Base-by-base conservation (phyloP, 2,113 vertebrate species). In the Cololabis saira region DNA sequence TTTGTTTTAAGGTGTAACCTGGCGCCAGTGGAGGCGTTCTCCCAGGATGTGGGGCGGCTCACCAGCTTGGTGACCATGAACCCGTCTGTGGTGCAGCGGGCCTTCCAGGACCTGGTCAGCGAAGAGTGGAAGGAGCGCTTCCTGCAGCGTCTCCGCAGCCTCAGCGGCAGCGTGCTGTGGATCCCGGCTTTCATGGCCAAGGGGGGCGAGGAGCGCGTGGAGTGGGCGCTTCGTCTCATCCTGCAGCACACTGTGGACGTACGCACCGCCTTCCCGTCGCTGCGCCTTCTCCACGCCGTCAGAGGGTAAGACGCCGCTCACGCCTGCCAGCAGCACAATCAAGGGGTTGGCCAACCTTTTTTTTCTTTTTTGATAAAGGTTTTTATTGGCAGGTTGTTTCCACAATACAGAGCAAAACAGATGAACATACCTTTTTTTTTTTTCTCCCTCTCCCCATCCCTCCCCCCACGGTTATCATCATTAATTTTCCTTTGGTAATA, bases 111-210 rank as follows among this genome's bases (percentile, higher is more conserved):
- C 89, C 87, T 99, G 85, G 94, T 94, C 64, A 97, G 93, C 0
- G 93, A 95, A 16, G 95, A 95, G 0, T 97, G 96, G 96, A 87
- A 93, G 72, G 94, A 93, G 54, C 96, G 95, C 68, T 94, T 99
- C 77, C 82, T 97, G 45, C 94, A 92, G 41, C 93, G 96, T 3
- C 93, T 99, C 1, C 94, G 86, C 30, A 92, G 92, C 76, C 95
- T 99, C 59, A 94, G 95, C 0, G 95, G 95, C 65, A 96, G 96
- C 72, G 95, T 99, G 77, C 93, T 99, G 65, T 98, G 97, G 97
- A 98, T 99, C 79, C 97, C 97, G 0, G 97, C 97, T 0, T 99
- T 99, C 90, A 98, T 98, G 97, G 96, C 97, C 60, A 94, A 97
- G 68, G 95, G 96, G 0, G 97, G 97, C 63, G 96, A 98, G 90